Evolutionary conservation across 2,113 vertebrate genomes (phyloP).

Genomic region (Cariama cristata): DNA sequence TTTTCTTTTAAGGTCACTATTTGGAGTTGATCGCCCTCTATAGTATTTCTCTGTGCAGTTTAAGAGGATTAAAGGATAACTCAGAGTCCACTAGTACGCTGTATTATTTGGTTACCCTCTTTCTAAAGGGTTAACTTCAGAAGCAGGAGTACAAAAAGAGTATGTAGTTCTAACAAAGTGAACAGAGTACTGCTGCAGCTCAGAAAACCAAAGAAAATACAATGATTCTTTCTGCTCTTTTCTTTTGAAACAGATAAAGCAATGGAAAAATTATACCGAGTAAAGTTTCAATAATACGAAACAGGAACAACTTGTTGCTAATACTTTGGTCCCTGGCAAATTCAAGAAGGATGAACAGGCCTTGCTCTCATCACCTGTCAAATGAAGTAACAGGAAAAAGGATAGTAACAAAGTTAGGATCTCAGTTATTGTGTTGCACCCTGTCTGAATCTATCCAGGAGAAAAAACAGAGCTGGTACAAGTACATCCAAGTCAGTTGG

Average conservation of each 20-base stretch:
- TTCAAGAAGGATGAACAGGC: not conserved
- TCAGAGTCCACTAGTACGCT: not conserved
- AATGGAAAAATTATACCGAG: not conserved
- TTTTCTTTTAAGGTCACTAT: not conserved
- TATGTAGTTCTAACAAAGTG: not conserved
- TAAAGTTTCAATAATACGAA: not conserved
- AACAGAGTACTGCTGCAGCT: not conserved
- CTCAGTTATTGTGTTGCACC: not conserved
- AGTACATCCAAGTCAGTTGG: not conserved
- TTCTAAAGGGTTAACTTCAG: not conserved
- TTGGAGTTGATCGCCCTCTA: not conserved
- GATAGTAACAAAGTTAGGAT: not conserved
- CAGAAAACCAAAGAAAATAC: not conserved
- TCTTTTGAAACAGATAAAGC: not conserved
- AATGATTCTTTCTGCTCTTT: not conserved
- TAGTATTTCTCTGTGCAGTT: not conserved
- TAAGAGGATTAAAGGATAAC: not conserved
- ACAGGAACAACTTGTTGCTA: not conserved
- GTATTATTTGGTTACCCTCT: not conserved
- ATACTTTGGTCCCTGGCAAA: not conserved
- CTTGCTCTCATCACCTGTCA: not conserved
- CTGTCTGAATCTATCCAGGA: not conserved
- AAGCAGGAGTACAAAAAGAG: not conserved
- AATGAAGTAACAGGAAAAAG: not conserved
- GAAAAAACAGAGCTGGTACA: not conserved